Evolutionary conservation across 2,888 invertebrate species (phyloP), one percentile per base, ranked within the genome.

Genomic region (Sinhomidia bicolor): DNA sequence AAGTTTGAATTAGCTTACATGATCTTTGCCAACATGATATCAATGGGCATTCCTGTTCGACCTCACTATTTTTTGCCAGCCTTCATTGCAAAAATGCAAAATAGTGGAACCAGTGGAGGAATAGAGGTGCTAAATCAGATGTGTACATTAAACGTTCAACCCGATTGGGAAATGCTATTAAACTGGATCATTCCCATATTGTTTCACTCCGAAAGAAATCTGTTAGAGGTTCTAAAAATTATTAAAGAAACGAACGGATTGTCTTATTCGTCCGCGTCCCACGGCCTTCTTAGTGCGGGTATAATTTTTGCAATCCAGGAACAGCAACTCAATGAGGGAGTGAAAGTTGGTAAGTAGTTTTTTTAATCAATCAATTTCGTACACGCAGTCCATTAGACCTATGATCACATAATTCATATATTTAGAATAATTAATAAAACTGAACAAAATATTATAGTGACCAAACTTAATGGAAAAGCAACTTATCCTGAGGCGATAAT

Each of bases 51-150:
- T 7, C 85, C 87, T 1, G 29, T 91, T 44, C 82, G 91, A 20
- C 89, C 91, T 0, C 91, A 91, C 57, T 91, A 88, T 60, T 91
- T 89, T 44, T 44, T 82, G 14, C 90, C 90, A 1, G 68, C 65
- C 41, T 32, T 79, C 84, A 17, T 76, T 87, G 10, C 41, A 47
- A 54, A 88, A 41, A 74, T 51, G 10, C 76, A 87, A n/a, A 14
- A 79, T 1, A 10, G 20, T 36, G 90, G 89, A 44, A 29, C 51
- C 54, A 14, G 10, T 84, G 91, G 90, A 1, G 71, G 81, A 17
- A 14, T 82, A 7, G 17, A 29, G 14, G 88, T 80, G 6, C 36
- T 90, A 9, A 23, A 81, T 17, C 60, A 82, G 81, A 91, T 91
- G 91, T 29, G 20, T 6, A 2, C 29, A 2, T 23, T 90, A 0